Conservation (phyloP, 2,113 vertebrate species). For the Calidris pygmaea region DNA sequence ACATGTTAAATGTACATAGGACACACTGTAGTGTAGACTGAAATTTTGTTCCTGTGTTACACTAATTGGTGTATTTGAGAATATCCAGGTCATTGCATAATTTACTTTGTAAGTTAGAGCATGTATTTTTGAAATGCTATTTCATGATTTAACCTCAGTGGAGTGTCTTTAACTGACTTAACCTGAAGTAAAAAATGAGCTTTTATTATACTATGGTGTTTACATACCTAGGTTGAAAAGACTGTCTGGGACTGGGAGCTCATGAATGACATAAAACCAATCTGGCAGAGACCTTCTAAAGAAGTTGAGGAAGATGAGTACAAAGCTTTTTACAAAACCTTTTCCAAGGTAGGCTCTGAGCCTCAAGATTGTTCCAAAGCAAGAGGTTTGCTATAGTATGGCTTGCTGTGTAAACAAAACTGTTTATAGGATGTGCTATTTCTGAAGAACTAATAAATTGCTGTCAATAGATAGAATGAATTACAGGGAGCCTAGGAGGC, state of each 20-base stretch:
- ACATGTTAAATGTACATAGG: neutral
- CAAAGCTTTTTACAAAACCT: conserved; percentile 97
- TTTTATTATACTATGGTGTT: neutral
- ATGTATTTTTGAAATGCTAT: neutral
- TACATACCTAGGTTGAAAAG: conserved; percentile 88
- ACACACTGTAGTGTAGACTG: rapidly evolving
- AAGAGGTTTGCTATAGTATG: neutral
- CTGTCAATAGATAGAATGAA: neutral
- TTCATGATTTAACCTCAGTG: neutral
- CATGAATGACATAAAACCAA: conserved; percentile 99
- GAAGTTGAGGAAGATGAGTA: conserved; percentile 98
- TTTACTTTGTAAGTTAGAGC: neutral
- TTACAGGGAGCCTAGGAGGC: neutral
- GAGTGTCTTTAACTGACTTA: neutral
- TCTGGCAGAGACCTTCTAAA: conserved; percentile 96
- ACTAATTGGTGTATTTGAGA: neutral
- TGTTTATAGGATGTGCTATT: neutral
- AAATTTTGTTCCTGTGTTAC: neutral
- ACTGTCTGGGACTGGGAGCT: conserved; percentile 99
- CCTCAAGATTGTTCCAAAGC: neutral
- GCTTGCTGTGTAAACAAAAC: neutral
- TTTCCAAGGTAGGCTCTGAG: conserved; percentile 85
- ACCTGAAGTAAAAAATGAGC: neutral
- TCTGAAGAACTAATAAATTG: neutral
- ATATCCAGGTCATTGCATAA: neutral